Conservation (phyloP, 2,797 vertebrate genomes). For the Anabas testudineus region DNA sequence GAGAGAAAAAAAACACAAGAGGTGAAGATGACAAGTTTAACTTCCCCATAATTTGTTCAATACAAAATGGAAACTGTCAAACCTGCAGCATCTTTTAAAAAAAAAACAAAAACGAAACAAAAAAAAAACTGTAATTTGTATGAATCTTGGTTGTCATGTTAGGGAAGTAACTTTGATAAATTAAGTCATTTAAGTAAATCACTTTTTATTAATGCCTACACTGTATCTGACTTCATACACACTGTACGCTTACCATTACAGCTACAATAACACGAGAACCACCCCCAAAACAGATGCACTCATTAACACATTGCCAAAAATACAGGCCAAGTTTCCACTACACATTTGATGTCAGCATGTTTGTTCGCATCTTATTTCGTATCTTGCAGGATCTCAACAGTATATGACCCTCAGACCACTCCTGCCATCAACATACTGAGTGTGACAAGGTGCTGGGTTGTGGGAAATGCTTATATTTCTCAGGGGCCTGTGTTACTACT, state of each 20-base stretch:
- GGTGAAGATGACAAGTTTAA: slow-evolving; percentile 25
- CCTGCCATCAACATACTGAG: slow-evolving; percentile 8
- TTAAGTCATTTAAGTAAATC: not conserved
- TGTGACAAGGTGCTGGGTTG: slow-evolving; percentile 33
- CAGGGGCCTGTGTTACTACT: slow-evolving; percentile 10
- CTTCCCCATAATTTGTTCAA: slow-evolving; percentile 44
- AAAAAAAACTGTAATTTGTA: not conserved
- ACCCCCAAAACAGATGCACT: not conserved
- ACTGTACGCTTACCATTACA: slow-evolving; percentile 9
- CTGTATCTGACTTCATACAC: slow-evolving; percentile 8
- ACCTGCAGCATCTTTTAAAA: slow-evolving; percentile 15
- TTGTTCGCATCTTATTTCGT: slow-evolving; percentile 15
- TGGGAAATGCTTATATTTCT: slow-evolving; percentile 21
- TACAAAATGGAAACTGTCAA: slow-evolving; percentile 30
- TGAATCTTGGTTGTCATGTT: not conserved
- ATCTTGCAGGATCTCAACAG: slow-evolving; percentile 41
- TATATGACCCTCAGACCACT: not conserved
- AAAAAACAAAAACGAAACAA: no score
- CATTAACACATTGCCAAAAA: slow-evolving; percentile 32
- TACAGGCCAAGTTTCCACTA: slow-evolving; percentile 16
- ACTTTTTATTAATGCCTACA: not conserved
- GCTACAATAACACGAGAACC: not conserved
- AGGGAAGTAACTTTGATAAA: not conserved
- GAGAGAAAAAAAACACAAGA: slow-evolving; percentile 18
- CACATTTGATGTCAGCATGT: not conserved